These are phyloP conservation scores for Lepidurus packardi DNA, from an alignment of 1,140 invertebrate species.

Conservation along the genomic window DNA sequence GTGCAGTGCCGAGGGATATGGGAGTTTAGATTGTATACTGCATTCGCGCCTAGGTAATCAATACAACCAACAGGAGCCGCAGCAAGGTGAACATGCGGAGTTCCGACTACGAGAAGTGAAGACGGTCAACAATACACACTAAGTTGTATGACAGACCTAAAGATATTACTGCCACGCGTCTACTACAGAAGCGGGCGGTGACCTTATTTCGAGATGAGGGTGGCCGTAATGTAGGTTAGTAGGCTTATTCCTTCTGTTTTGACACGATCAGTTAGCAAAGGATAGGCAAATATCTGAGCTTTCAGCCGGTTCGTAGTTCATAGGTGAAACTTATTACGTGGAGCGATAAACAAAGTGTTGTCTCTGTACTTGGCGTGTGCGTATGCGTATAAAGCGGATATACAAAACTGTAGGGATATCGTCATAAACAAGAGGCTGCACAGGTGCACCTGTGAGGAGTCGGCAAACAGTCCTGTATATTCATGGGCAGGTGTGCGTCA, in stretches of 20 bases:
- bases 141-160: not conserved
- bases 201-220: conserved; percentile 2
- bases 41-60: conserved; percentile 10
- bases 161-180: not conserved
- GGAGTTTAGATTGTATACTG: not conserved
- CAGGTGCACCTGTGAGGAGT: conserved; percentile 9
- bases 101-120: not conserved
- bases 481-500: not conserved
- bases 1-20: not conserved
- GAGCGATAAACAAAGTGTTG: not conserved
- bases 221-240: not conserved
- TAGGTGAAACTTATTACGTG: not conserved
- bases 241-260: not conserved
- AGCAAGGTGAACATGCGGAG: not conserved
- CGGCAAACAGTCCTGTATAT: not conserved
- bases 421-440: not conserved
- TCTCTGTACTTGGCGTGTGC: not conserved
- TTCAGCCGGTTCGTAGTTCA: no score
- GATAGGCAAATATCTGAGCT: no score
- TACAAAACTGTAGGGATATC: not conserved
- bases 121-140: not conserved
- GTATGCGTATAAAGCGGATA: not conserved
- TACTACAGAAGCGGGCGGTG: not conserved
- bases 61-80: not conserved
- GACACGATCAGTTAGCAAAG: not conserved